Evolutionary conservation across 2,113 vertebrate species (phyloP).

Genomic region (Herpailurus yagouaroundi): DNA sequence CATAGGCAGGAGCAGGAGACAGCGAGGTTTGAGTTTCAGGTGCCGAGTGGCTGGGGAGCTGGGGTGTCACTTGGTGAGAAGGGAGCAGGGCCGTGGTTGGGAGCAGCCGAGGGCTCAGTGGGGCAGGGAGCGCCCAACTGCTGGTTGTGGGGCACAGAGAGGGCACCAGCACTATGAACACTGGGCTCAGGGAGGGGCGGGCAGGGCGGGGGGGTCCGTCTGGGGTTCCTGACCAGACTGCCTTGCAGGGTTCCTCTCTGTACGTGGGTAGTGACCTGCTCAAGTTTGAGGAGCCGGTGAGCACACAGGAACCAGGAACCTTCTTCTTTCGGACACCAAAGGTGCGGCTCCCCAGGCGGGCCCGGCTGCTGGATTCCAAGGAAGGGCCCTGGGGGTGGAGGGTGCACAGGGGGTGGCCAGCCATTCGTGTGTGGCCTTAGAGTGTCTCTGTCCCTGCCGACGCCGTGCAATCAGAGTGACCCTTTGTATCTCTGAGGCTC

Average conservation of each 20-base stretch:
- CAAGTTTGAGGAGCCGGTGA: slow-evolving; percentile 80
- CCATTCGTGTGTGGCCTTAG: neutral
- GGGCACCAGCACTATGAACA: too few relatives aligned
- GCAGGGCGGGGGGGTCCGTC: too few relatives aligned
- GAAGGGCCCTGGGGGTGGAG: neutral
- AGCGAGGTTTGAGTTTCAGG: too few relatives aligned
- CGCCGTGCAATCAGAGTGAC: neutral
- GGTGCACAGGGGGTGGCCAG: neutral
- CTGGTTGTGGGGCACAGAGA: neutral
- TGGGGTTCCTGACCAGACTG: neutral
- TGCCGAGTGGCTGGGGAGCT: accelerated
- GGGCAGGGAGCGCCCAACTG: accelerated
- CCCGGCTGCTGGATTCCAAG: neutral
- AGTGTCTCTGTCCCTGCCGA: too few relatives aligned
- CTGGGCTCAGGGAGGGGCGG: neutral
- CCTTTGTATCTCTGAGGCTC: accelerated
- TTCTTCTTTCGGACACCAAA: slow-evolving; percentile 84
- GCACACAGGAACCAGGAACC: slow-evolving; percentile 48
- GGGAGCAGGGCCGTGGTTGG: accelerated
- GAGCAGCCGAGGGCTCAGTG: accelerated
- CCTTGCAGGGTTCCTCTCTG: slow-evolving; percentile 57
- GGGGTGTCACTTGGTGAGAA: accelerated
- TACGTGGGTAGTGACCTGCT: slow-evolving; percentile 82
- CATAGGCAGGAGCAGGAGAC: neutral
- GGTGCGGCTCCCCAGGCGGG: slow-evolving; percentile 71